Base-by-base conservation (phyloP, 2,113 vertebrate species). In the Anarhynchus alexandrinus region DNA sequence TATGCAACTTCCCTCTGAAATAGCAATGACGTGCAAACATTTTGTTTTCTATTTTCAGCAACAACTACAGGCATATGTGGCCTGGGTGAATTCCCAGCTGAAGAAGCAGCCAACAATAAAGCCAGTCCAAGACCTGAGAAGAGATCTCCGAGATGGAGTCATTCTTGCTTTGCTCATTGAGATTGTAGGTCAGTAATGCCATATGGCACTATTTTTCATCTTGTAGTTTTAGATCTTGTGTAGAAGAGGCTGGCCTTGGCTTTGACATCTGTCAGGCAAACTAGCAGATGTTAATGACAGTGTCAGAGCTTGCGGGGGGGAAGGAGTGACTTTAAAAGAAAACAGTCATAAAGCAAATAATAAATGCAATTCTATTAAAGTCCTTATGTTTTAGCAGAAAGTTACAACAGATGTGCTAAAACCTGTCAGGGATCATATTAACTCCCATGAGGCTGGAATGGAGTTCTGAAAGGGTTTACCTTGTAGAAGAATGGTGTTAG, bases 41-140 rank as follows among this genome's bases (percentile, higher is more conserved):
- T 65, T 10, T 84, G 3, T 14, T 89, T 77, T 91, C 76, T 94
- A 1, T 98, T 98, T 82, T 74, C 98, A 99, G 99, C 99, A 99
- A 94, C 99, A 99, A 72, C 97, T 99, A 73, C 99, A 99, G 96
- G 98, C 99, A 0, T 99, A 99, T 5, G 98, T 99, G 94, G 99
- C 99, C 97, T 99, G 99, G 99, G 99, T 99, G 97, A 99, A 99
- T 34, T 98, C 98, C 34, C 99, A 99, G 97, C 98, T 99, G 95
- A 99, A 95, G 98, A 99, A 99, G 98, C 98, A 98, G 94, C 99
- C 99, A 1, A 97, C 97, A 2, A 88, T 98, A 95, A 98, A 98
- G 80, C 99, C 98, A 0, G 98, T 99, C 61, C 97, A 98, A 82
- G 99, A 99, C 95, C 98, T 99, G 94, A 97, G 99, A 38, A 98